Percentiles rank a stretch among this genome's conserved stretches.
These are phyloP conservation scores for Spisula solida DNA, from an alignment of 2,888 invertebrate genomes.

Conservation along the genomic window DNA sequence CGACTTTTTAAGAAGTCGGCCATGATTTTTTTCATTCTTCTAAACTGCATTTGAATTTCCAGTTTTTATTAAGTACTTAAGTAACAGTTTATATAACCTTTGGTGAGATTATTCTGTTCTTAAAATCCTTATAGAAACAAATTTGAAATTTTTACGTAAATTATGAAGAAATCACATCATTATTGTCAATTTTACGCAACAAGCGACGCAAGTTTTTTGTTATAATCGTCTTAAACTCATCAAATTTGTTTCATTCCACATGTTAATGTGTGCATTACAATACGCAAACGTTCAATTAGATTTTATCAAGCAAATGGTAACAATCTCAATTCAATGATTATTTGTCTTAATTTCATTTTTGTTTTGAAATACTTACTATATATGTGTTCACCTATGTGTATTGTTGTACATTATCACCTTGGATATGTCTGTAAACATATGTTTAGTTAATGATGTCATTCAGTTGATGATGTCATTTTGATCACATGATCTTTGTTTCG, in stretches of 20 bases:
- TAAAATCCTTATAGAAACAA: neutral
- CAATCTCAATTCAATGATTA: neutral
- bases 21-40: too few relatives aligned
- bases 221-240: neutral
- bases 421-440: neutral
- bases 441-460: neutral
- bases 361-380: neutral
- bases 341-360: neutral
- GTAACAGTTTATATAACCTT: neutral
- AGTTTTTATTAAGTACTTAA: too few relatives aligned
- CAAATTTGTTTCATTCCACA: slow-evolving; percentile 19
- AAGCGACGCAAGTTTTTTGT: neutral
- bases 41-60: too few relatives aligned
- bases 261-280: neutral
- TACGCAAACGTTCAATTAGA: neutral
- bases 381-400: slow-evolving; percentile 17
- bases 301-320: neutral
- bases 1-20: neutral
- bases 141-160: neutral
- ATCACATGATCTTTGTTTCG: neutral
- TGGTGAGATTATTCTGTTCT: neutral
- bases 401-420: slow-evolving; percentile 2
- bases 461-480: too few relatives aligned
- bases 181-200: neutral
- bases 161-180: neutral